Evolutionary conservation across 2,888 invertebrate species (phyloP).

Genomic region (Lepidocyrtoides sp.): DNA sequence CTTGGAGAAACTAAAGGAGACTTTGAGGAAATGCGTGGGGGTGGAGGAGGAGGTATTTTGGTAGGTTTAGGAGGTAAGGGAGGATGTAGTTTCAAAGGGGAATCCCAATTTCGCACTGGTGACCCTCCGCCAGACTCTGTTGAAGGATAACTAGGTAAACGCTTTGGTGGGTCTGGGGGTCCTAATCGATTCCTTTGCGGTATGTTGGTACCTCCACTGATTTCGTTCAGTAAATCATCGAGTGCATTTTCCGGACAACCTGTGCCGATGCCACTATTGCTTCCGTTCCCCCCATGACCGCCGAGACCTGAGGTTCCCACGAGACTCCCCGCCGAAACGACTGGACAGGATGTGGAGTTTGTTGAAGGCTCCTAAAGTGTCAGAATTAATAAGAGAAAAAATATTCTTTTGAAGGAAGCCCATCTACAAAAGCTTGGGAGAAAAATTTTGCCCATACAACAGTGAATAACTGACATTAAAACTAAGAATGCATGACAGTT

Average conservation of each 20-base stretch:
- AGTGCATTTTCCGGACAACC: conserved; percentile 97
- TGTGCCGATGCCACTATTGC: conserved; percentile 83
- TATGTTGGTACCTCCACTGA: conserved; percentile 86
- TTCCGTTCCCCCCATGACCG: conserved; percentile 87
- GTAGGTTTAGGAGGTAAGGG: conserved; percentile 90
- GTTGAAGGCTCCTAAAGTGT: conserved; percentile 76
- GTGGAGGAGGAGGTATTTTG: conserved; percentile 95
- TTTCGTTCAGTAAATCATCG: conserved; percentile 89
- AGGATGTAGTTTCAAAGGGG: conserved; percentile 80
- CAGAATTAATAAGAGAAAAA: conserved; percentile 73
- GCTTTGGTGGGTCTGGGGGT: conserved; percentile 85
- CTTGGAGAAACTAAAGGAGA: conserved; percentile 95
- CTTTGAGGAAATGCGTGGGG: conserved; percentile 96
- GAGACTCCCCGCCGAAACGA: conserved; percentile 88
- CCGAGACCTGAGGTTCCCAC: conserved; percentile 89
- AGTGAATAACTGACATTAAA: conserved; percentile 78
- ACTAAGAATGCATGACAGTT: conserved; percentile 77
- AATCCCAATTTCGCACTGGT: conserved; percentile 83
- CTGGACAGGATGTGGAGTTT: conserved; percentile 84
- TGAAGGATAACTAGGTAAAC: conserved; percentile 95
- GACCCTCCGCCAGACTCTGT: conserved; percentile 87
- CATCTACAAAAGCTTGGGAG: conserved; percentile 68
- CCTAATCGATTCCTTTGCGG: conserved; percentile 78
- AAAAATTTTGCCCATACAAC: conserved; percentile 68
- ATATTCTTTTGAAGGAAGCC: conserved; percentile 68